Percentiles rank a stretch among this genome's conserved stretches.
These are phyloP conservation scores for Symphodus melops DNA, from an alignment of 2,113 vertebrate genomes.

Conservation along the genomic window DNA sequence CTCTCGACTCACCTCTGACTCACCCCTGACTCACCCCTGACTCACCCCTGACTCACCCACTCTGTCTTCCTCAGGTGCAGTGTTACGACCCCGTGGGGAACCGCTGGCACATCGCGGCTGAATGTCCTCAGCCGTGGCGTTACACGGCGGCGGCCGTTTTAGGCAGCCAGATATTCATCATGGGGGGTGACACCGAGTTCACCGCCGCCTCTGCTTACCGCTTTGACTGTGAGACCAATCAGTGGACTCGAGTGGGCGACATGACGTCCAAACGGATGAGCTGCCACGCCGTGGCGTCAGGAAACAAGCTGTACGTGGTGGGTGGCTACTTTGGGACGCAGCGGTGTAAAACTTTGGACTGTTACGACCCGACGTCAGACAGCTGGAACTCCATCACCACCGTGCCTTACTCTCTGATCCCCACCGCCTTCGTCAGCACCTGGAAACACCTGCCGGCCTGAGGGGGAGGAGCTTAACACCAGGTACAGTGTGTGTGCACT, in stretches of 20 bases:
- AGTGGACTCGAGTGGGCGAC: slow-evolving; percentile 94
- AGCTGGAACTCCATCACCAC: slow-evolving; percentile 96
- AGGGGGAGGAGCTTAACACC: slow-evolving; percentile 14
- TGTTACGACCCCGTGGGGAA: slow-evolving; percentile 91
- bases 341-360: slow-evolving; percentile 95
- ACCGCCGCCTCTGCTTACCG: slow-evolving; percentile 93
- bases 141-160: slow-evolving; percentile 93
- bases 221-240: slow-evolving; percentile 92
- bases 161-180: slow-evolving; percentile 97
- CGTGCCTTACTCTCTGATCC: slow-evolving; percentile 96
- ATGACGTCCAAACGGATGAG: slow-evolving; percentile 98
- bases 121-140: slow-evolving; percentile 95
- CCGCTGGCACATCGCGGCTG: slow-evolving; percentile 91
- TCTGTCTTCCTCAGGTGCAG: slow-evolving; percentile 81
- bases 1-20: no score
- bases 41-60: neutral
- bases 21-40: no score
- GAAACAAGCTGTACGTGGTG: slow-evolving; percentile 96
- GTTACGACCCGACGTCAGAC: slow-evolving; percentile 92
- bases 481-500: neutral
- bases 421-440: slow-evolving; percentile 96
- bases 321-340: slow-evolving; percentile 97
- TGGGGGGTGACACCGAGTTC: slow-evolving; percentile 96
- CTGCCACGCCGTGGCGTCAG: slow-evolving; percentile 93
- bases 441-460: slow-evolving; percentile 95